These are phyloP conservation scores for Tetragnatha montana DNA, from an alignment of 2,888 invertebrate species.

Conservation along the genomic window DNA sequence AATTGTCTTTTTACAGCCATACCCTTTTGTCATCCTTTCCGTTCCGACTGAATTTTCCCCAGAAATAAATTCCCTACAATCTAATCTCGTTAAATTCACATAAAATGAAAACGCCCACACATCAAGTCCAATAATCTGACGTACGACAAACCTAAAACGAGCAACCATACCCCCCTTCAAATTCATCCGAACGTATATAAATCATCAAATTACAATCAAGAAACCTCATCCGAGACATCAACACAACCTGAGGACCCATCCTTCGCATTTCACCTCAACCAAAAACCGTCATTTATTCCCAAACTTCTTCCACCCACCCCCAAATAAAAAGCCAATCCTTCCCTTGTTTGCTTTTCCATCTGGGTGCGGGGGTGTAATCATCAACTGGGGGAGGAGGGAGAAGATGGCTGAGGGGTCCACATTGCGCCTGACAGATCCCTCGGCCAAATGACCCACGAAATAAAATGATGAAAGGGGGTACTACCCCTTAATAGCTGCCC, in stretches of 20 bases:
- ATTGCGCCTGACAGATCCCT: constrained; percentile 33
- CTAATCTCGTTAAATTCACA: too few species aligned
- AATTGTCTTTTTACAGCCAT: too few species aligned
- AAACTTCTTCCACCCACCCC: neutral
- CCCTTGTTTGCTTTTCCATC: neutral
- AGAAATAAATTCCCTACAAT: too few species aligned
- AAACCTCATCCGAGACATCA: too few species aligned
- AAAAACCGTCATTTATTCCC: neutral
- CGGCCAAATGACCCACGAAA: constrained; percentile 46
- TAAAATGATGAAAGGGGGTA: constrained; percentile 45
- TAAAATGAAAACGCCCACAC: too few species aligned
- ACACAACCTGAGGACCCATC: neutral
- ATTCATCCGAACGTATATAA: too few species aligned
- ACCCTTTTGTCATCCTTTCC: too few species aligned
- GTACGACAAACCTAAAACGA: too few species aligned
- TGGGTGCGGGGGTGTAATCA: constrained; percentile 36
- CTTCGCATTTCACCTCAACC: neutral
- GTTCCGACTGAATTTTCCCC: too few species aligned
- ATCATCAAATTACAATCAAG: too few species aligned
- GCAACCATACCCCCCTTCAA: too few species aligned
- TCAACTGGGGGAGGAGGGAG: constrained; percentile 8
- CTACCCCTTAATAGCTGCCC: constrained; percentile 33
- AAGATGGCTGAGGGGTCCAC: constrained; percentile 19
- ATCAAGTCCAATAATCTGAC: too few species aligned
- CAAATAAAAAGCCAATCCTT: neutral